Evolutionary conservation across 35 echinoderm and acorn worm species (phyloP), one percentile per base, ranked within the genome.

Genomic region (Lytechinus pictus): DNA sequence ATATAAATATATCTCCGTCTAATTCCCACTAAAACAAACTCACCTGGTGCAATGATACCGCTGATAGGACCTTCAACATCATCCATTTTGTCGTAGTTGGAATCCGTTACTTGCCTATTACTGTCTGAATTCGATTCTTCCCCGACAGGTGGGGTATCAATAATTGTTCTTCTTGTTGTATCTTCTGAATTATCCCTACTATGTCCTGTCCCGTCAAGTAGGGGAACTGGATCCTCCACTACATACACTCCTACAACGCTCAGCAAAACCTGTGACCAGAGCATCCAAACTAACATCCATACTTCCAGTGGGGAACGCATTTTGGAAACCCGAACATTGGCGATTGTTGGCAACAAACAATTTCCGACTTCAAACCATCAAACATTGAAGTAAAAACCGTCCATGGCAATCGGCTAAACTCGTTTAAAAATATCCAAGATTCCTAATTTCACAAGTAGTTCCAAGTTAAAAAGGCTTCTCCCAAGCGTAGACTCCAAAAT

Each of bases 221-320:
- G 52, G 28, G 88, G 28, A 3, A 90, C 88, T 54, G 88, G 88
- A 90, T 90, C 88, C 5, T 90, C 88, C 0, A 44, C 52, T 9
- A 90, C 88, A 54, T 90, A 90, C 88, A 90, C 88, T 44, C 88
- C 88, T 79, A 79, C 66, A 90, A 90, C 88, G 88, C 88, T 90
- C 9, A 90, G 29, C 10, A 90, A 54, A 52, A 90, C 21, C 88
- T 90, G 88, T 2, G 88, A 52, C 88, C 88, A 90, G 14, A 90
- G 27, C 29, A 90, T 90, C 88, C 29, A 44, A 44, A 90, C 88
- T 90, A 90, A 90, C 28, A 90, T 90, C 88, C 88, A 90, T 90
- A 90, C 88, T 90, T 90, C 88, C 88, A 90, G 88, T 90, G 88
- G 52, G 88, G 12, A 90, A 52, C 88, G 88, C 88, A 90, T 90